Evolutionary conservation across 2,797 vertebrate genomes (phyloP), one percentile per base, ranked within the genome.

Genomic region (Octomys mimax): DNA sequence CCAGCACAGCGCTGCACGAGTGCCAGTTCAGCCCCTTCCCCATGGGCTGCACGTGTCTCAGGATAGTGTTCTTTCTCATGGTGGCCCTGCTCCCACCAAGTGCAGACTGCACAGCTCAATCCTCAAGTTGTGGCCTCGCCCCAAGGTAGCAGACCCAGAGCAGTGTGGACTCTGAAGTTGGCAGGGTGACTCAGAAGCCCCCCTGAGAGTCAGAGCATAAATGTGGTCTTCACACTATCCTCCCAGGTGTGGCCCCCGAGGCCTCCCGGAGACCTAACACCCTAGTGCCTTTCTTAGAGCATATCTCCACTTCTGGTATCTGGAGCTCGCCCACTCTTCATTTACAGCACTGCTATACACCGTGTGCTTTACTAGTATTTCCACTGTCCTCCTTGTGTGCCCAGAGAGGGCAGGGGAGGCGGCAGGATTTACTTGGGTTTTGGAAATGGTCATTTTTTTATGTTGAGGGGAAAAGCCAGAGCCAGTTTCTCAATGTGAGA

Each of bases 11-110:
- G 78, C 82, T 24, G 6, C 19, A 21, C 3, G 0, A 6, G 0
- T 62, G 77, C 42, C 73, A 49, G 42, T 31, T 64, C 31, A 66
- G 9, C 5, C 26, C 54, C 33, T 3, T 54, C 1, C 0, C 5
- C n/a, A 52, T 11, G 12, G 6, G 1, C 3, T 4, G 21, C 8
- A 36, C 21, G 39, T n/a, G 14, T 12, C 14, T 68, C 18, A 24
- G 70, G 33, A n/a, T 22, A 22, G 19, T 46, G 7, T 31, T 52
- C 13, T 10, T 22, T n/a, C 31, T 87, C 52, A 0, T 0, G 28
- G 52, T 28, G 10, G 10, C 57, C 36, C 54, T 22, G 28, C 33
- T 2, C 9, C 5, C 66, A 2, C 28, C 26, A 0, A 0, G 0
- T 10, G 52, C 26, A 70, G 31, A 83, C 46, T 39, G 22, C 22